Evolutionary conservation across 2,113 vertebrate genomes (phyloP), one percentile per base, ranked within the genome.

Genomic region (Prunella fulvescens): DNA sequence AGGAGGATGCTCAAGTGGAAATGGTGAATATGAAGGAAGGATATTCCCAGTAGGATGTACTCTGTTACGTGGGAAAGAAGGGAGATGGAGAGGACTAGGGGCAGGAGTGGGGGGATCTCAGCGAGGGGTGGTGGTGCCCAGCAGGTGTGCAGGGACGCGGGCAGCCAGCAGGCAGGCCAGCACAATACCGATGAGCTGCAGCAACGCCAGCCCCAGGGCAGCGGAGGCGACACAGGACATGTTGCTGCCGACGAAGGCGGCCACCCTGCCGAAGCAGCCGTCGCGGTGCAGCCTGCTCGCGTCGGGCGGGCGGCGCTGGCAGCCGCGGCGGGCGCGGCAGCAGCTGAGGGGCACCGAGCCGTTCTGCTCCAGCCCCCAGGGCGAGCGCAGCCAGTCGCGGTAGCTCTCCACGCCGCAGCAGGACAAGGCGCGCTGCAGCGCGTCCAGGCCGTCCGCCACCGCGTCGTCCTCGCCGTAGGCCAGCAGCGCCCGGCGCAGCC

Each of bases 371-470:
- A 94, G 82, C 7, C 97, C 98, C 99, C 99, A 98, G 50, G 98
- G 98, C 3, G 98, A 98, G 18, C 88, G 19, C 19, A 98, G 97
- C 99, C 99, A 99, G 94, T 99, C 99, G 1, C 81, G 98, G 97
- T 99, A 99, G 56, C 98, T 97, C 29, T 98, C 96, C 6, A 98
- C 98, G 0, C 99, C 99, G 17, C 99, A 99, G 93, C 99, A 99
- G 51, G 98, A 96, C 84, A 99, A 76, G 45, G 97, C 82, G 25
- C 97, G 97, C 96, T 99, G 99, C 51, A 99, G 87, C 78, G 97
- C 96, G 48, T 99, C 99, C 93, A 99, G 86, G 10, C 98, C 98
- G 6, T 99, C 97, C 2, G 98, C 98, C 69, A 97, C 96, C 5
- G 96, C 97, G 69, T 99, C 98, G 4, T 99, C 98, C 57, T 99